phyloP scores from a whole-genome alignment of 2,797 vertebrate species.

The Coccyzus lansbergi region DNA sequence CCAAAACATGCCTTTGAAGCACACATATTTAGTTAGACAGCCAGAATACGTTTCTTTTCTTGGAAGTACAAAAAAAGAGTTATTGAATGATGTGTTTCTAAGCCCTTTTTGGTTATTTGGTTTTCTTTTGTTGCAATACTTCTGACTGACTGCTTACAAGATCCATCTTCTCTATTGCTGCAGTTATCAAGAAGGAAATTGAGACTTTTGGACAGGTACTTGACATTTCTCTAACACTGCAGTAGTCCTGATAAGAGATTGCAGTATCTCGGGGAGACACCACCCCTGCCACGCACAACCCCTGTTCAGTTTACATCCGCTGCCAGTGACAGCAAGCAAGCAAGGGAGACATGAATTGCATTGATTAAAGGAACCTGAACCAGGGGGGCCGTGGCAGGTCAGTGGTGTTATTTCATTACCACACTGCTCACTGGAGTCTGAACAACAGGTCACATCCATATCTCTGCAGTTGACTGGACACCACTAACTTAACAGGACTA shows the following conservation, averaged over 20 bases:
- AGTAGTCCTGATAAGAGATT: neutral
- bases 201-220: neutral
- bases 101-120: neutral
- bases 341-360: constrained; percentile 59
- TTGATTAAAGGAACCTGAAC: constrained; percentile 70
- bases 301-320: constrained; percentile 42
- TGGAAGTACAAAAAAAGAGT: neutral
- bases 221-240: neutral
- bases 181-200: neutral
- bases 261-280: neutral
- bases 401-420: constrained; percentile 62
- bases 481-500: constrained; percentile 49
- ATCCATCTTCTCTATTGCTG: neutral
- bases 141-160: neutral
- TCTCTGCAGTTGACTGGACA: constrained; percentile 59
- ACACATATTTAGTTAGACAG: neutral
- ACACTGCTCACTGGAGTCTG: constrained; percentile 54
- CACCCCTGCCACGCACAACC: neutral
- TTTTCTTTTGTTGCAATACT: neutral
- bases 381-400: constrained; percentile 44
- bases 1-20: neutral
- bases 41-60: neutral
- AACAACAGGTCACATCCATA: constrained; percentile 60
- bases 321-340: constrained; percentile 57
- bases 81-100: neutral